Evolutionary conservation across 2,797 vertebrate species (phyloP).

Genomic region (Oophaga sylvatica): DNA sequence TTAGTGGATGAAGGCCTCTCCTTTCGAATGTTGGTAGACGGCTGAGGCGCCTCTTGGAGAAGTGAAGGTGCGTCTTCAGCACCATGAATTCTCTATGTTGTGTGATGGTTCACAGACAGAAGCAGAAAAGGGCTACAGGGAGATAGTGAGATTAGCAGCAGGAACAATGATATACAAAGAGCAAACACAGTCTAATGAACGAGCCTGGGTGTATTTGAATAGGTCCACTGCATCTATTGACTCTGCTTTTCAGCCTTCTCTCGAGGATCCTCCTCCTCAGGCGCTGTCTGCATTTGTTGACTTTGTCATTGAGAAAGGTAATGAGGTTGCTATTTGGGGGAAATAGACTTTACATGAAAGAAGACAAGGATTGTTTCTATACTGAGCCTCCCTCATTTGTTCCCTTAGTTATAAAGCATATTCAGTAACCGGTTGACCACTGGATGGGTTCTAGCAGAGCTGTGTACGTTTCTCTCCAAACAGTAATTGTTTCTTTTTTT

Average conservation of each 20-base stretch:
- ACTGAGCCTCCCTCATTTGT: not conserved
- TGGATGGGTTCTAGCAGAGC: not conserved
- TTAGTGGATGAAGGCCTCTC: not conserved
- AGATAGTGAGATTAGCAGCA: constrained; percentile 4
- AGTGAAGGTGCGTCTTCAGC: not conserved
- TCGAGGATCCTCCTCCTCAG: constrained; percentile 32
- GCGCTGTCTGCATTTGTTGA: constrained; percentile 47
- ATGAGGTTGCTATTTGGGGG: constrained; percentile 51
- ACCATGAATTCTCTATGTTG: not conserved
- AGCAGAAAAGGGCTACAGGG: not conserved
- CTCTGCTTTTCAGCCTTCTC: constrained; percentile 25
- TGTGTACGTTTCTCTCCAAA: not conserved
- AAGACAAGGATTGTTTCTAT: constrained; percentile 17
- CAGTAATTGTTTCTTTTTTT: not conserved
- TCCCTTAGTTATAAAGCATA: not conserved
- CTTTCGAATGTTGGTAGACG: not conserved
- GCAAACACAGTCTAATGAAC: constrained; percentile 50
- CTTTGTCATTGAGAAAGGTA: constrained; percentile 41
- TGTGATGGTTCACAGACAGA: not conserved
- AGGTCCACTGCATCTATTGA: constrained; percentile 44
- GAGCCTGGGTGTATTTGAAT: constrained; percentile 31
- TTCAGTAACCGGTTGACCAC: not conserved
- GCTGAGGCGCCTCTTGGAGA: not conserved
- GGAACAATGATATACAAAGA: constrained; percentile 31
- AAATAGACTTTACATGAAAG: constrained; percentile 35